Base-by-base conservation (phyloP, 2,797 vertebrate genomes). In the Acipenser ruthenus region DNA sequence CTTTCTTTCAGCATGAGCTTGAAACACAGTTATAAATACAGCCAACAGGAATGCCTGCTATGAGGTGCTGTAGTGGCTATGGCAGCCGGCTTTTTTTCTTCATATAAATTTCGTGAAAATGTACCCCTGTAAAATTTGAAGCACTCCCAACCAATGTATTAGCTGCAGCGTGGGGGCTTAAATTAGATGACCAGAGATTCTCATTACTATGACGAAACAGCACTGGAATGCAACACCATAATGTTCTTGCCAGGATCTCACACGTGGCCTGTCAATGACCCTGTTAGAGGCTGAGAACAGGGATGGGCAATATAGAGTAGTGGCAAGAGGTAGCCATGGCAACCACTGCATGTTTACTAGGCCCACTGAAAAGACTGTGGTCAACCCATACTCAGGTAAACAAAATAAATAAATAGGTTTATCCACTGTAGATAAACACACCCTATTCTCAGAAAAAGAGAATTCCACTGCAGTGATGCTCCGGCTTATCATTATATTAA, bases 171-270 rank as follows among this genome's bases (percentile, higher is more conserved):
- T 6, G 7, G 55, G 55, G 55, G 55, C 55, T 58, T 58, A 58
- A 58, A 58, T 58, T 58, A 58, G 55, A 12, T 58, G 1, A 58
- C 55, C 12, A 13, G 55, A 58, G 11, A 11, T 12, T 58, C 55
- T 58, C 55, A 11, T 67, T 51, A 6, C 51, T n/a, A 50, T 67
- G 66, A 67, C 62, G 50, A 62, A 67, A 61, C 59, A 53, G 62
- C 60, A 62, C 49, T 51, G 60, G 66, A 62, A 67, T 67, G 66
- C 53, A 50, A 62, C 50, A 47, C 50, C 59, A 67, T 62, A 62
- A 58, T 58, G 7, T 58, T 58, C 13, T n/a, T 58, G 7, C 55
- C 55, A 58, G 12, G 55, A 58, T n/a, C 55, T 13, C 12, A n/a
- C 55, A 7, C 4, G 55, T 37, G 23, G 23, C 23, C 23, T 37